These are phyloP conservation scores for Chymomyza fuscimana DNA, from an alignment of 2,888 invertebrate genomes.

Conservation along the genomic window DNA sequence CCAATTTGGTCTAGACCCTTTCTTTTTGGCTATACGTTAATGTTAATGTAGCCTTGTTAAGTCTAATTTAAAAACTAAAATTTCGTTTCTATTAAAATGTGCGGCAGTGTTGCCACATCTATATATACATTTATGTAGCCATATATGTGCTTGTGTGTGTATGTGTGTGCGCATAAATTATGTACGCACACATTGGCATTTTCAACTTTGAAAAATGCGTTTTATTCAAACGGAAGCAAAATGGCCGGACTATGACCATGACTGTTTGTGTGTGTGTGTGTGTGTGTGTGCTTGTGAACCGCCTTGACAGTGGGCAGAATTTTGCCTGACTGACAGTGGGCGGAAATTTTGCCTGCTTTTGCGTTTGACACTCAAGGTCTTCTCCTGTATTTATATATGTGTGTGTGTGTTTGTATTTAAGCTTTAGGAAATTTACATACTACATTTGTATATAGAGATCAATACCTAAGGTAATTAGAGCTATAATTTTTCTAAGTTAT, in stretches of 20 bases:
- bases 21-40: too few relatives aligned
- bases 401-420: conserved; percentile 41
- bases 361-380: conserved; percentile 43
- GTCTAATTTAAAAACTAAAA: neutral
- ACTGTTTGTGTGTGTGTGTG: neutral
- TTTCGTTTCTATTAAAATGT: neutral
- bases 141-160: conserved; percentile 10
- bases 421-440: conserved; percentile 54
- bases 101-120: neutral
- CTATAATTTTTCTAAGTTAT: neutral
- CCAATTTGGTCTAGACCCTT: too few relatives aligned
- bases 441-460: neutral
- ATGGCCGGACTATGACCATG: conserved; percentile 44
- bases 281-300: neutral
- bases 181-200: conserved; percentile 50
- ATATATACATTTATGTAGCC: neutral
- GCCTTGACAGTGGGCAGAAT: neutral
- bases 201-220: conserved; percentile 67
- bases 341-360: conserved; percentile 9
- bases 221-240: conserved; percentile 62
- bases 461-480: neutral
- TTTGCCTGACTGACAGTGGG: conserved; percentile 15
- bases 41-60: too few relatives aligned
- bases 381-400: conserved; percentile 12
- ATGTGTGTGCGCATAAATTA: conserved; percentile 57